Evolutionary conservation across 2,113 vertebrate species (phyloP), one percentile per base, ranked within the genome.

Genomic region (Pachyramphus minor): DNA sequence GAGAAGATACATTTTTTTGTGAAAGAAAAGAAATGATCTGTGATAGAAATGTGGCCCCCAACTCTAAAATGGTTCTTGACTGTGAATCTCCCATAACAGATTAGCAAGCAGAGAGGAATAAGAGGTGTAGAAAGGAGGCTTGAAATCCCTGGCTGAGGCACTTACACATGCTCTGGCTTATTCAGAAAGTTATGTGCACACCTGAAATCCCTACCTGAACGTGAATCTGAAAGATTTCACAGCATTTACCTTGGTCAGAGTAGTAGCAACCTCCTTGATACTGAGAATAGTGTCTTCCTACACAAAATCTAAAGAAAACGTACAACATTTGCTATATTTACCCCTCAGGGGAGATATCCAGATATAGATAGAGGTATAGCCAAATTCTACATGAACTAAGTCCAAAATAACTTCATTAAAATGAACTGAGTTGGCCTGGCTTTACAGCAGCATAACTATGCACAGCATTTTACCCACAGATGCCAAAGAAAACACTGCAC

Each of bases 381-480:
- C 82, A 93, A 95, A 95, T 63, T 88, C 63, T 49, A 88, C 58
- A 22, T 68, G 85, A 95, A 87, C 67, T 47, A 89, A 90, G 45
- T 80, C 83, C 80, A 97, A 93, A 96, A 86, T 72, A 96, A 84
- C 56, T 96, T 93, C 55, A 93, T 92, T 93, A 93, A 94, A 95
- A 87, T 42, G 49, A 93, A 87, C 58, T 27, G 83, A 89, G 59
- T 91, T 93, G 77, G 89, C 91, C 87, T 76, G 33, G 37, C 60
- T 95, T 96, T 97, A 79, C 20, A 93, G 67, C 19, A 94, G 55
- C 33, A 6, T 83, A 93, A 92, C 53, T 72, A 86, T 90, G 88
- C 80, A 71, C 68, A 94, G 90, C 59, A 92, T 96, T 95, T 96
- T 78, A 71, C 30, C 22, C 37, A 45, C 1, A 8, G 41, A 60